phyloP scores from a whole-genome alignment of 2,888 invertebrate species.

The Acanthosoma haemorrhoidale region DNA sequence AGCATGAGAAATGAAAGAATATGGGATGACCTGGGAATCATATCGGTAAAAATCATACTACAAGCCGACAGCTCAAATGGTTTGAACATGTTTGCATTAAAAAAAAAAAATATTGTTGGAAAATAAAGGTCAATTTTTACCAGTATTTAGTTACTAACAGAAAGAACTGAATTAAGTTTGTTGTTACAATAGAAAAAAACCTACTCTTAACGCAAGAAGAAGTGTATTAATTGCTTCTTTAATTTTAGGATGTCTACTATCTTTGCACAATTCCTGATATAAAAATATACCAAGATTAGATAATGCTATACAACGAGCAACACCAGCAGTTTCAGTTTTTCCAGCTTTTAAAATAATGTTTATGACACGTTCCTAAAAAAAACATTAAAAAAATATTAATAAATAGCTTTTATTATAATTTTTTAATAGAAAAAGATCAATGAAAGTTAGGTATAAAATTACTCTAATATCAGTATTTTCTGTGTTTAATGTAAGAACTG shows the following conservation, averaged over 20 bases:
- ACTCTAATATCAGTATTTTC: constrained; percentile 71
- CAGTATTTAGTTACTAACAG: no score
- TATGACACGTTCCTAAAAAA: constrained; percentile 72
- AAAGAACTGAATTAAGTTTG: no score
- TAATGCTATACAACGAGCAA: constrained; percentile 82
- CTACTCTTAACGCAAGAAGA: constrained; percentile 62
- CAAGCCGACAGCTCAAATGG: no score
- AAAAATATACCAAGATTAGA: constrained; percentile 74
- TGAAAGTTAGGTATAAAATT: constrained; percentile 36
- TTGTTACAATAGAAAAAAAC: no score
- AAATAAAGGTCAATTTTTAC: no score
- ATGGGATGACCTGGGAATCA: no score
- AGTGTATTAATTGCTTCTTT: constrained; percentile 64
- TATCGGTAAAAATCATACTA: no score
- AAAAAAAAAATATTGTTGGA: no score
- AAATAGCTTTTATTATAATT: neutral
- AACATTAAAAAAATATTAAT: constrained; percentile 22
- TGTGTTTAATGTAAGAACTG: constrained; percentile 62
- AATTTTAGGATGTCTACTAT: constrained; percentile 58
- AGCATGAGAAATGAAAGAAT: no score
- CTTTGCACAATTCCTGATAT: constrained; percentile 53
- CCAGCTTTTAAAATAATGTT: constrained; percentile 82
- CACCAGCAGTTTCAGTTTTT: constrained; percentile 78
- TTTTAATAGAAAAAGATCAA: neutral
- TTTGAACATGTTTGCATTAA: no score